A percentile compares a stretch with the other conserved stretches of the same genome.
These are phyloP conservation scores for Caiman crocodilus DNA, from an alignment of 2,797 vertebrate genomes.

Conservation along the genomic window DNA sequence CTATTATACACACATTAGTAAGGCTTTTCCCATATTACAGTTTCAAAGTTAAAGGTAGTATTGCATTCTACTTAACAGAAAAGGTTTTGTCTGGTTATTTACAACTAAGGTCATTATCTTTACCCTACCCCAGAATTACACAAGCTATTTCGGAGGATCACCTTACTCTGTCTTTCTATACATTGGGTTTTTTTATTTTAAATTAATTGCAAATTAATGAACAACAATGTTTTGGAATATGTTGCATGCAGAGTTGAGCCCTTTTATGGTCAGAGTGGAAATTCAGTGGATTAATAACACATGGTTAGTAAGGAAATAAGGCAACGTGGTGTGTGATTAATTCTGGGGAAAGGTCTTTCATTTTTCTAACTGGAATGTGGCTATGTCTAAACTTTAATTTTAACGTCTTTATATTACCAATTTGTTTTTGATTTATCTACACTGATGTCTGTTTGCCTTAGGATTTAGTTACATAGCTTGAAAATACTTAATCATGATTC, in stretches of 20 bases:
- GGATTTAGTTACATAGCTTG: background rate
- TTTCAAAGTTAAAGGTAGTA: background rate
- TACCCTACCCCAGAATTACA: background rate
- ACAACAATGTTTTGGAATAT: constrained; percentile 21
- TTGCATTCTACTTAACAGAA: background rate
- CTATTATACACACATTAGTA: background rate
- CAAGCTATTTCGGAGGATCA: background rate
- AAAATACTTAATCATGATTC: background rate
- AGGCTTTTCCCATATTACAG: background rate
- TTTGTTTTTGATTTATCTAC: background rate
- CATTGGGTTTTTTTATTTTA: background rate
- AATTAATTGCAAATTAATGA: background rate
- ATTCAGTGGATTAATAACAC: constrained; percentile 60
- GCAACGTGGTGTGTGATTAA: constrained; percentile 13
- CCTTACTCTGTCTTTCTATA: background rate
- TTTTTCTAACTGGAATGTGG: background rate
- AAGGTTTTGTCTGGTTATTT: background rate
- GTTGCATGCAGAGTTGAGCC: constrained; percentile 78
- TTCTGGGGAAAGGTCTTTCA: constrained; percentile 50
- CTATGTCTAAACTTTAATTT: constrained; percentile 2
- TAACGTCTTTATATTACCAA: background rate
- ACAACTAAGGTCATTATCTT: background rate
- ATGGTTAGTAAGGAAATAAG: constrained; percentile 46
- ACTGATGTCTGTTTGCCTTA: background rate
- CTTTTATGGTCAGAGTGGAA: constrained; percentile 69